Evolutionary conservation across 2,888 invertebrate genomes (phyloP).

Genomic region (Lomographa bimaculata): DNA sequence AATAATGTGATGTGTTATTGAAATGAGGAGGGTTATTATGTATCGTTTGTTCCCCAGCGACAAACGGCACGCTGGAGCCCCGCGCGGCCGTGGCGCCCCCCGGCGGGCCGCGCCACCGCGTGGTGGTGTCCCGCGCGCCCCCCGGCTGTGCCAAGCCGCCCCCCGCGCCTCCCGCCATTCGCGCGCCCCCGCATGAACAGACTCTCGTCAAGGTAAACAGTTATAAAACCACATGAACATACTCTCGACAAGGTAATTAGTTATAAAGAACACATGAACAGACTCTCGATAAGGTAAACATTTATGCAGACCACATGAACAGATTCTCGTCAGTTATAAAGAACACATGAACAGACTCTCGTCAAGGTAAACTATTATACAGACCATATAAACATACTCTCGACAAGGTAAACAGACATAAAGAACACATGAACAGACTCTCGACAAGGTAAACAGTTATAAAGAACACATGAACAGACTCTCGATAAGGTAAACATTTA

Average conservation of each 20-base stretch:
- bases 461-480: too few species aligned
- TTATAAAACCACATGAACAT: too few species aligned
- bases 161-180: slow-evolving; percentile 18
- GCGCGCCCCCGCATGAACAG: slow-evolving; percentile 55
- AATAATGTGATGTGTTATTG: too few species aligned
- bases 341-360: slow-evolving; percentile 74
- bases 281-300: too few species aligned
- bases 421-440: slow-evolving; percentile 69
- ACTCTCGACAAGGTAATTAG: too few species aligned
- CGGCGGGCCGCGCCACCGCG: slow-evolving; percentile 29
- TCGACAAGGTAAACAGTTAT: slow-evolving; percentile 62
- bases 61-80: slow-evolving; percentile 6
- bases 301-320: too few species aligned
- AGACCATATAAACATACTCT: too few species aligned
- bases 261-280: too few species aligned
- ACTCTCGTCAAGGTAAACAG: slow-evolving; percentile 70
- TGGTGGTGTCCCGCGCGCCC: slow-evolving; percentile 40
- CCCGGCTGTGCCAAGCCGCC: slow-evolving; percentile 35
- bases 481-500: too few species aligned
- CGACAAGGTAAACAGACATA: too few species aligned
- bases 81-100: slow-evolving; percentile 26
- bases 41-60: slow-evolving; percentile 7
- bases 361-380: slow-evolving; percentile 59
- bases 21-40: too few species aligned
- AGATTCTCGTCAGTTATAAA: too few species aligned